Base-by-base conservation (phyloP, 2,113 vertebrate genomes). In the Apus apus region DNA sequence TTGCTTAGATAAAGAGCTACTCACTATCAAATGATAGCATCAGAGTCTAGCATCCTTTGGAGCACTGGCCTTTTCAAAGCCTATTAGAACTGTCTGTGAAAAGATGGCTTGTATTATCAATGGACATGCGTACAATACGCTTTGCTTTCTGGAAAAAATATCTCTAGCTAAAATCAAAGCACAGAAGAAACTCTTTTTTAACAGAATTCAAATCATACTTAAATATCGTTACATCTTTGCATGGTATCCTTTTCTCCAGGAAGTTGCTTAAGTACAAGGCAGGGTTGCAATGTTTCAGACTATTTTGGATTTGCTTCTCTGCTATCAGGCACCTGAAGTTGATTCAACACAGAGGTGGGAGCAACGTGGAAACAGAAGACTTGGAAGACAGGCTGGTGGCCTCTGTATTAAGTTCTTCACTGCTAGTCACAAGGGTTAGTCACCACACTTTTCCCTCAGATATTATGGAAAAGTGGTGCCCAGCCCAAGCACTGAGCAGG, bases 291-390 rank as follows among this genome's bases (percentile, higher is more conserved):
- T 13, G 1, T 78, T 85, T 64, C 61, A 60, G 20, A 67, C 5
- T 73, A 15, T 56, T 85, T 85, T 46, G 15, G 36, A 46, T 91
- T 85, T 78, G 9, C 15, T 85, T 64, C 15, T 65, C 22, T 43
- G 62, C 38, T 20, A 40, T 11, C 13, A 34, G 54, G 15, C 58
- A 73, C 32, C 8, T 43, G 22, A 82, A 66, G 15, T 4, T 36
- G n/a, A 85, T 64, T 62, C 9, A n/a, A 46, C 40, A 36, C 17
- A 18, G 0, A 1, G 8, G 11, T 53, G 15, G 34, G 36, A 83
- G 32, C 1, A 2, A 2, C 22, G 66, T 36, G 23, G 30, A 30
- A 45, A 8, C 5, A 29, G 8, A 5, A 45, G 12, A 7, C 8
- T 45, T n/a, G 56, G 27, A 36, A 73, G 29, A 57, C 4, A 66